Base-by-base conservation (phyloP, 2,113 vertebrate genomes). In the Megaptera novaeangliae region DNA sequence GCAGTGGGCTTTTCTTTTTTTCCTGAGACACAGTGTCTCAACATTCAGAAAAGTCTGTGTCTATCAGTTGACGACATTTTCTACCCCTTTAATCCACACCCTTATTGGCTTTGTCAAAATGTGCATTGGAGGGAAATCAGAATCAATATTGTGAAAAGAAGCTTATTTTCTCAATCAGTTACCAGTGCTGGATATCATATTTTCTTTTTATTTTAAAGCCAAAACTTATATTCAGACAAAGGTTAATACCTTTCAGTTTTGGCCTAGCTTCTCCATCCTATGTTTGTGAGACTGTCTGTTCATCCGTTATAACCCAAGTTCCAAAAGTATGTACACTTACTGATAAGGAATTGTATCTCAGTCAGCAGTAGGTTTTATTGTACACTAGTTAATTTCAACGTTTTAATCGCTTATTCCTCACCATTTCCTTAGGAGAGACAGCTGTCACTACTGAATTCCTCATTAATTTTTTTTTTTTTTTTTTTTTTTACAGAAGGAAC, bases 61-160 rank as follows among this genome's bases (percentile, higher is more conserved):
- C 81, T 91, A 1, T 94, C 57, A 20, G 13, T 36, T 41, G n/a
- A 63, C 59, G 41, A 66, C 6, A 27, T 80, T 81, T 80, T 75
- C 31, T 20, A 34, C 14, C 52, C 5, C 20, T 52, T 85, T 75
- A 81, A 83, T 72, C 64, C 29, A 88, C n/a, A 74, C 41, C 9
- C 44, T 85, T 39, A n/a, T 10, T 85, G 15, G 31, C n/a, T 96
- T 95, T 81, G 59, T 98, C 81, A 69, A n/a, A 91, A 91, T 92
- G 34, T 75, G 18, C 89, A 41, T 39, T 77, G 27, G 29, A 57
- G 36, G 29, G 52, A 96, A 94, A 59, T 90, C 46, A 92, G 84
- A 87, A 93, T 96, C 88, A 72, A 68, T 71, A 78, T 49, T 61
- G 20, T 61, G 52, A 63, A 91, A 88, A 81, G 25, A 46, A 88